A percentile compares a stretch with the other conserved stretches of the same genome.
Conservation (phyloP, 2,113 vertebrate genomes). For the Peromyscus maniculatus region DNA sequence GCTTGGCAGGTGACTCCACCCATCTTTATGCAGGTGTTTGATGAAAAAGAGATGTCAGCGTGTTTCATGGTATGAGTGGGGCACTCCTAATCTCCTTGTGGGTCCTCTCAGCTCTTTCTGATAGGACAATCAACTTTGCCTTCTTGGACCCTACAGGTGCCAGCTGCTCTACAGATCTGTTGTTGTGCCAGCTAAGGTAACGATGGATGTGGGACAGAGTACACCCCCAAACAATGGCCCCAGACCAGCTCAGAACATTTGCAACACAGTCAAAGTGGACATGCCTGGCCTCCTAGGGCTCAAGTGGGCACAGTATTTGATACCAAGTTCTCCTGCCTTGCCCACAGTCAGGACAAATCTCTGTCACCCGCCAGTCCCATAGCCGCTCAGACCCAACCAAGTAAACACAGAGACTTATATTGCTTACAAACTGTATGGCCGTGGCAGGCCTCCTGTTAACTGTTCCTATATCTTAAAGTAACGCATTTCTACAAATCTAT, state of each 20-base stretch:
- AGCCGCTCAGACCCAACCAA: too few relatives aligned
- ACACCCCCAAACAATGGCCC: not conserved
- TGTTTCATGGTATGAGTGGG: not conserved
- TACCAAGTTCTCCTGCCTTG: too few relatives aligned
- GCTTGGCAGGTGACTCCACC: not conserved
- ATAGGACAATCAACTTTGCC: not conserved
- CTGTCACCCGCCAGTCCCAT: too few relatives aligned
- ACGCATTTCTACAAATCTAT: too few relatives aligned
- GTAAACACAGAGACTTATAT: too few relatives aligned
- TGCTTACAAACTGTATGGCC: too few relatives aligned
- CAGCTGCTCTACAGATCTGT: not conserved
- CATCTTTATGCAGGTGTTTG: not conserved
- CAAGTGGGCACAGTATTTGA: not conserved
- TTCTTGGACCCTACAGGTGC: not conserved
- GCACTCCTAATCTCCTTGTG: not conserved
- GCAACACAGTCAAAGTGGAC: not conserved
- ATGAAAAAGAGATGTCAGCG: not conserved
- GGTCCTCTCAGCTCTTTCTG: not conserved
- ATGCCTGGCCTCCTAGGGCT: too few relatives aligned
- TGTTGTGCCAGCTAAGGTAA: not conserved
- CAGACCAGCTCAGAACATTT: not conserved
- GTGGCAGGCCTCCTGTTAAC: too few relatives aligned
- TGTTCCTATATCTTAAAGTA: too few relatives aligned
- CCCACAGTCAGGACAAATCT: too few relatives aligned
- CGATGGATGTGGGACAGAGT: not conserved